Percentiles rank a stretch among this genome's conserved stretches.
These are phyloP conservation scores for Heterohyrax brucei DNA, from an alignment of 2,797 vertebrate genomes.

Conservation along the genomic window DNA sequence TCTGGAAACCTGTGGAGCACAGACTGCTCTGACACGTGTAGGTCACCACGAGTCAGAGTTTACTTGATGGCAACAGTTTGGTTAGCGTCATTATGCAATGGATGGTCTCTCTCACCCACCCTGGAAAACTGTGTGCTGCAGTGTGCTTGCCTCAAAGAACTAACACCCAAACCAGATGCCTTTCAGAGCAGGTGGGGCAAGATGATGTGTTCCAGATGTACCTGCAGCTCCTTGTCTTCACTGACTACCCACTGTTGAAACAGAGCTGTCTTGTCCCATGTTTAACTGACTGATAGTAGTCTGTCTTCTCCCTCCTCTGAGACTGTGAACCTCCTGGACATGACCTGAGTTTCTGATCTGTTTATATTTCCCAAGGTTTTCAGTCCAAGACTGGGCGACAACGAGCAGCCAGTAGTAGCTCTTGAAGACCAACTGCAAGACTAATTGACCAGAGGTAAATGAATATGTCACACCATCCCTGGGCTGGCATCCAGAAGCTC, in stretches of 20 bases:
- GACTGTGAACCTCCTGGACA: not conserved
- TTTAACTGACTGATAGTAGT: not conserved
- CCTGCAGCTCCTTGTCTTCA: not conserved
- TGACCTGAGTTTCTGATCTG: not conserved
- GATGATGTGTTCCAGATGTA: not conserved
- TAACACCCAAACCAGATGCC: not conserved
- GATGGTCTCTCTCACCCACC: not conserved
- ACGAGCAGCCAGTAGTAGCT: not conserved
- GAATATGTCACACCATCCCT: not conserved
- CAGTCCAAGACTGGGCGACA: not conserved
- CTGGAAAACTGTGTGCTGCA: not conserved
- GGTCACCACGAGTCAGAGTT: too few relatives aligned
- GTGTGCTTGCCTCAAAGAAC: not conserved
- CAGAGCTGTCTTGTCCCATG: not conserved
- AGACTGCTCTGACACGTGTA: too few relatives aligned
- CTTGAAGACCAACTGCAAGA: not conserved
- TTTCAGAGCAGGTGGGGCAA: not conserved
- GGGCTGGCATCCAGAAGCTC: not conserved
- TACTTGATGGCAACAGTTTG: too few relatives aligned
- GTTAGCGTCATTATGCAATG: accelerated
- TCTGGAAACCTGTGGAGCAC: too few relatives aligned
- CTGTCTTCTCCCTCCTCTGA: not conserved
- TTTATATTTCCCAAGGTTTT: not conserved
- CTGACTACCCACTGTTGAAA: not conserved
- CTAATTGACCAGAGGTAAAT: not conserved